phyloP scores from a whole-genome alignment of 2,113 vertebrate genomes.

The Halcyon malimbica region DNA sequence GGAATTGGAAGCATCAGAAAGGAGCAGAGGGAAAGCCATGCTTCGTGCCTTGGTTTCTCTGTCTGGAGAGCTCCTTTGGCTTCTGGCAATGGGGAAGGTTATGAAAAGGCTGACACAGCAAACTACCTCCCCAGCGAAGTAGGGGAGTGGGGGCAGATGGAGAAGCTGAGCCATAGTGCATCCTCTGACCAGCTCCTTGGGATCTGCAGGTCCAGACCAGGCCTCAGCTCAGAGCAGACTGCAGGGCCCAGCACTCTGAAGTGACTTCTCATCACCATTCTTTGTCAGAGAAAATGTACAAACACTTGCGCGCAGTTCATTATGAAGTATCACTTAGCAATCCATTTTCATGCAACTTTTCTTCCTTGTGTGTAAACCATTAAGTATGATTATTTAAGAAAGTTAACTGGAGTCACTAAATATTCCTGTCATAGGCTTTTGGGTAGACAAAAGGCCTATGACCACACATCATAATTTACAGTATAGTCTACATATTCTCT shows the following conservation, averaged over 20 bases:
- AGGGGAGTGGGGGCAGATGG: rapidly evolving
- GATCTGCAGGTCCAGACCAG: background rate
- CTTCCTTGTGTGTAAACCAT: background rate
- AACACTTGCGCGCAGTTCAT: background rate
- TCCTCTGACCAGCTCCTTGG: background rate
- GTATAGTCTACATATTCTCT: background rate
- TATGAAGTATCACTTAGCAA: background rate
- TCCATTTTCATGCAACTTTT: background rate
- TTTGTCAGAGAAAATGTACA: background rate
- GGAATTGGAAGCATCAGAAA: background rate
- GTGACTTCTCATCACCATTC: background rate
- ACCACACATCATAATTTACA: background rate
- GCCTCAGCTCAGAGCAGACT: background rate
- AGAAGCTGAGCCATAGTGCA: rapidly evolving
- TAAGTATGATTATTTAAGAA: background rate
- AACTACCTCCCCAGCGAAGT: background rate
- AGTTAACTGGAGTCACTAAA: background rate
- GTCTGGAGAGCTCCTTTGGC: background rate
- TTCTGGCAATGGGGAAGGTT: background rate
- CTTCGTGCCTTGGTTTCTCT: background rate
- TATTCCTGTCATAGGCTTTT: background rate
- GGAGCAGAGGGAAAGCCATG: background rate
- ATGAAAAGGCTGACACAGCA: background rate
- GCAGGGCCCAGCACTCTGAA: rapidly evolving
- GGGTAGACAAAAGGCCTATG: background rate